These are phyloP conservation scores for Spongilla lacustris DNA, from an alignment of 37 sponge, comb jelly and placozoan species.

Conservation along the genomic window DNA sequence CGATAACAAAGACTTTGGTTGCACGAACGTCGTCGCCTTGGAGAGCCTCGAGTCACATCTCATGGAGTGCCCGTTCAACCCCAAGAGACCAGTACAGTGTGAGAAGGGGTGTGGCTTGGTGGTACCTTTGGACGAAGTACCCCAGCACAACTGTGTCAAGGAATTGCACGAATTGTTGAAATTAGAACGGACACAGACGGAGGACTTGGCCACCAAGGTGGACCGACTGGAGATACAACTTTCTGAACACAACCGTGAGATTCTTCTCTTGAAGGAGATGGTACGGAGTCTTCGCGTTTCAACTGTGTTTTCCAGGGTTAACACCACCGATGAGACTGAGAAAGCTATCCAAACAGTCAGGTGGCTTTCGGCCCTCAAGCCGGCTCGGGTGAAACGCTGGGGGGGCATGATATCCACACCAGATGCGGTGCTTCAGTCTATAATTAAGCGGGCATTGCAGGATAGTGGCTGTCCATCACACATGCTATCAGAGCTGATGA, in stretches of 20 bases:
- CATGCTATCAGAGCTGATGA: slow-evolving; percentile 86
- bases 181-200: slow-evolving; percentile 34
- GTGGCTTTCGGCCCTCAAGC: slow-evolving; percentile 72
- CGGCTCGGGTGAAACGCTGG: slow-evolving; percentile 86
- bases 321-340: slow-evolving; percentile 74
- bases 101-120: slow-evolving; percentile 86
- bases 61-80: slow-evolving; percentile 85
- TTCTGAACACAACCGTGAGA: slow-evolving; percentile 66
- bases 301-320: not conserved
- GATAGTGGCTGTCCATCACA: slow-evolving; percentile 91
- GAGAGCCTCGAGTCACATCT: slow-evolving; percentile 79
- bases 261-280: slow-evolving; percentile 75
- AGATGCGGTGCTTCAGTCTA: slow-evolving; percentile 88
- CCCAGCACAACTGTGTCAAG: slow-evolving; percentile 79
- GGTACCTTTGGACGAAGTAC: slow-evolving; percentile 84
- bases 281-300: slow-evolving; percentile 71
- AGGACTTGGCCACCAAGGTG: slow-evolving; percentile 24
- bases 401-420: slow-evolving; percentile 99
- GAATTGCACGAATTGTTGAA: slow-evolving; percentile 64
- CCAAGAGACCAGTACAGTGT: slow-evolving; percentile 88
- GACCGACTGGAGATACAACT: slow-evolving; percentile 38
- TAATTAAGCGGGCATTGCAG: slow-evolving; percentile 82
- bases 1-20: slow-evolving; percentile 87
- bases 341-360: slow-evolving; percentile 67
- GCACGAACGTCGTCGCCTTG: slow-evolving; percentile 67